Conservation (phyloP, 2,113 vertebrate species). For the Tamias sibiricus region DNA sequence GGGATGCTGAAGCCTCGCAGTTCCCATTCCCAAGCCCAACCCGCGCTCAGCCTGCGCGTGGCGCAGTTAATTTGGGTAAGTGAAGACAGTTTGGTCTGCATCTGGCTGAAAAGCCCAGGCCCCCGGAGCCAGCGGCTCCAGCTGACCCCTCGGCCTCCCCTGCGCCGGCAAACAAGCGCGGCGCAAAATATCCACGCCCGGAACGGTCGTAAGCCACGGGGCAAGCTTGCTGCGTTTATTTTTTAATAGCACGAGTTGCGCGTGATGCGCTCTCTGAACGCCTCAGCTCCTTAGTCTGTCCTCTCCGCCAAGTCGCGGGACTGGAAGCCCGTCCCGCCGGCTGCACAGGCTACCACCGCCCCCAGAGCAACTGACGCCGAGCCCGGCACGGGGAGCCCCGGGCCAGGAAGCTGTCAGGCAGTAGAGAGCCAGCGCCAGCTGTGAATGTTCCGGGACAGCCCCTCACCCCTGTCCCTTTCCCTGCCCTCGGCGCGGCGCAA, state of each 20-base stretch:
- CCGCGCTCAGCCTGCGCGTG: constrained; percentile 66
- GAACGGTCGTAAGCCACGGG: background rate
- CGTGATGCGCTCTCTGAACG: background rate
- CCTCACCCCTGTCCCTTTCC: constrained; percentile 72
- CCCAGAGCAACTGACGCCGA: constrained; percentile 56
- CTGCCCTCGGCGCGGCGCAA: constrained; percentile 47
- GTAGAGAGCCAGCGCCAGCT: constrained; percentile 68
- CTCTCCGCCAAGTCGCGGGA: constrained; percentile 43
- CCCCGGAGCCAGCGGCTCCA: background rate
- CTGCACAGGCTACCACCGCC: constrained; percentile 31
- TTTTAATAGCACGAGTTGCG: constrained; percentile 26
- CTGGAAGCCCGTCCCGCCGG: constrained; percentile 52
- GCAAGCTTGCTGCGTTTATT: background rate
- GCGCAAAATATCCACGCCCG: background rate
- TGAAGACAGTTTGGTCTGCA: constrained; percentile 12
- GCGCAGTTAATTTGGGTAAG: constrained; percentile 65
- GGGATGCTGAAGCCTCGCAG: constrained; percentile 44
- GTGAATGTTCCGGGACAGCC: constrained; percentile 66
- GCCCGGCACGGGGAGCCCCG: constrained; percentile 39
- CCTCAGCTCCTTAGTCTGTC: constrained; percentile 12
- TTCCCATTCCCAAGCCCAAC: constrained; percentile 57
- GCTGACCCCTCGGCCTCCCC: constrained; percentile 31
- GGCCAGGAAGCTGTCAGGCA: constrained; percentile 76
- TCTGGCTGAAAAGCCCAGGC: constrained; percentile 39
- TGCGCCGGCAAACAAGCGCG: background rate